Conservation (phyloP, 2,888 invertebrate genomes). For the Agrochola circellaris region DNA sequence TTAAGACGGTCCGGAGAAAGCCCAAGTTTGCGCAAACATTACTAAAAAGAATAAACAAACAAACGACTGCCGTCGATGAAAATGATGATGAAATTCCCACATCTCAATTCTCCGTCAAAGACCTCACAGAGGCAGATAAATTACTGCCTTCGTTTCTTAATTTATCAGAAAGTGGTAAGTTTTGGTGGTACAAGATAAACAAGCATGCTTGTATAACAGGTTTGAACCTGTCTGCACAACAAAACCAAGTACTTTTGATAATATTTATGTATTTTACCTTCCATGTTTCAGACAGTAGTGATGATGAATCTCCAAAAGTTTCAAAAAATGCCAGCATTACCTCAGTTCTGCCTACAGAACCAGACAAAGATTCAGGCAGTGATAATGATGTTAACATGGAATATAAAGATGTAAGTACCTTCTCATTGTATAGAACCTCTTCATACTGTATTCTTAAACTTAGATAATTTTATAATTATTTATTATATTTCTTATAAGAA, state of each 20-base stretch:
- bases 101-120: slow-evolving; percentile 80
- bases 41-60: slow-evolving; percentile 79
- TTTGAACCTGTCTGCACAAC: slow-evolving; percentile 4
- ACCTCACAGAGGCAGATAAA: slow-evolving; percentile 87
- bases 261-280: neutral
- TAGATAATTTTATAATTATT: too few species aligned
- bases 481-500: neutral
- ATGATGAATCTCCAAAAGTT: slow-evolving; percentile 80
- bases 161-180: slow-evolving; percentile 89
- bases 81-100: slow-evolving; percentile 66
- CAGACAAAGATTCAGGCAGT: slow-evolving; percentile 70
- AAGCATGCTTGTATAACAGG: slow-evolving; percentile 13
- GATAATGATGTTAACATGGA: slow-evolving; percentile 76
- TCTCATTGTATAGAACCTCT: neutral
- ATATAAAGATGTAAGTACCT: slow-evolving; percentile 84
- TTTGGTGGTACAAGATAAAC: neutral
- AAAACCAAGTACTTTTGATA: neutral
- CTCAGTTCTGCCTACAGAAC: slow-evolving; percentile 51
- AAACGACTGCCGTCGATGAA: slow-evolving; percentile 66
- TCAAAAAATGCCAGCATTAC: slow-evolving; percentile 54
- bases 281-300: slow-evolving; percentile 82
- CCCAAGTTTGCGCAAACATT: slow-evolving; percentile 78
- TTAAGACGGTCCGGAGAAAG: slow-evolving; percentile 63
- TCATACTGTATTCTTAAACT: neutral
- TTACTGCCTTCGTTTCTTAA: slow-evolving; percentile 85